phyloP scores from a whole-genome alignment of 2,888 invertebrate genomes.

The Drosophila monieri region DNA sequence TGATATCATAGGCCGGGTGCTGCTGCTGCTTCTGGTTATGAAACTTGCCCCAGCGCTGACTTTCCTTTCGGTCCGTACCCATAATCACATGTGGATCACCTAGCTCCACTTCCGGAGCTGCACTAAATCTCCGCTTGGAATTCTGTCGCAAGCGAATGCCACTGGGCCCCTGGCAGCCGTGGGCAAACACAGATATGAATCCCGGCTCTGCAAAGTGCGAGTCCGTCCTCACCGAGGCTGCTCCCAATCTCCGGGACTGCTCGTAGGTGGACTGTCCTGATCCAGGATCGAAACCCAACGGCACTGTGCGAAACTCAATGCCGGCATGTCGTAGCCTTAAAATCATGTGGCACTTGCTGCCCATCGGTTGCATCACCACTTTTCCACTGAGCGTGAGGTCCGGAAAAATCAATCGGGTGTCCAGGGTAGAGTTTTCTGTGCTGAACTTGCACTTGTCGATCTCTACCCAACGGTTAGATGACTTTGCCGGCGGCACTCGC shows the following conservation, averaged over 20 bases:
- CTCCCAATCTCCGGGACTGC: conserved; percentile 74
- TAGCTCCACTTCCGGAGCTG: conserved; percentile 56
- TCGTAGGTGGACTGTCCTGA: conserved; percentile 62
- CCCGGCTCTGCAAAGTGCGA: conserved; percentile 93
- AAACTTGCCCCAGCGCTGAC: conserved; percentile 64
- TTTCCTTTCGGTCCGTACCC: conserved; percentile 50
- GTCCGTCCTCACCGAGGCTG: conserved; percentile 87
- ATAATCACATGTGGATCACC: conserved; percentile 72
- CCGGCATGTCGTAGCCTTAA: conserved; percentile 90
- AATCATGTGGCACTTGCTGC: conserved; percentile 91
- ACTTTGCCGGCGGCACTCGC: conserved; percentile 88
- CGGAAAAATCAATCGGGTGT: conserved; percentile 90
- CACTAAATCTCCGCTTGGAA: conserved; percentile 80
- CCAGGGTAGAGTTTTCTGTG: conserved; percentile 89
- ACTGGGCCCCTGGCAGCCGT: conserved; percentile 88
- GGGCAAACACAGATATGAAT: conserved; percentile 93
- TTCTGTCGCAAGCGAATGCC: conserved; percentile 81
- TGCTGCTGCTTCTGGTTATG: conserved; percentile 39
- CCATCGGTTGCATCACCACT: conserved; percentile 86
- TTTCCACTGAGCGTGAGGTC: conserved; percentile 92
- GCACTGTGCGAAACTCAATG: conserved; percentile 90
- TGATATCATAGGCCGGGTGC: conserved; percentile 72
- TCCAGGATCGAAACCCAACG: conserved; percentile 80
- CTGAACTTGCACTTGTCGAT: conserved; percentile 91
- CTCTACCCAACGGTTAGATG: conserved; percentile 87